A percentile compares a stretch with the other conserved stretches of the same genome.
These are phyloP conservation scores for Drosophila hydei DNA, from an alignment of 1,140 invertebrate genomes.

Conservation along the genomic window DNA sequence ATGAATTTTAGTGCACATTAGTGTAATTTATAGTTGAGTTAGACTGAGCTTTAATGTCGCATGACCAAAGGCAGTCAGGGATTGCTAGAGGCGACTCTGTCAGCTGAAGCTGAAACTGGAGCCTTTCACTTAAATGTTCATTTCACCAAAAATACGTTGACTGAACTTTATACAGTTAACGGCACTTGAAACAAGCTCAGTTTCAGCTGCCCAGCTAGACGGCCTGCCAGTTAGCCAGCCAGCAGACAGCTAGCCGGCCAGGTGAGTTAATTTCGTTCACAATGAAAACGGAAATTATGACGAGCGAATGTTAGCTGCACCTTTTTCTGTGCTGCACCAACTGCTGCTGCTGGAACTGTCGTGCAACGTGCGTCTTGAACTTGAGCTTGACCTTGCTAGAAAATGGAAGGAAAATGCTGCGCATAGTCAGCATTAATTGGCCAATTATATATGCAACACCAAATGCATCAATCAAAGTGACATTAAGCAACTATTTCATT, in stretches of 20 bases:
- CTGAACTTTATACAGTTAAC: constrained; percentile 33
- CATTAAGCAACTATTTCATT: constrained; percentile 56
- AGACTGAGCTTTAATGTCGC: constrained; percentile 7
- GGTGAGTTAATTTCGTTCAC: constrained; percentile 35
- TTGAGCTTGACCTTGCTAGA: constrained; percentile 78
- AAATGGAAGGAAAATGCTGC: constrained; percentile 39
- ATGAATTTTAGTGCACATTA: constrained; percentile 14
- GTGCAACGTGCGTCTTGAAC: constrained; percentile 54
- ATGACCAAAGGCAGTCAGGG: constrained; percentile 29
- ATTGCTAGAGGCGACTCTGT: constrained; percentile 33
- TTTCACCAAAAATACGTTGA: constrained; percentile 38
- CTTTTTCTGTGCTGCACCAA: constrained; percentile 28
- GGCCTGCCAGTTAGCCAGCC: not conserved
- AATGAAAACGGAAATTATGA: constrained; percentile 69
- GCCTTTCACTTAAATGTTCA: constrained; percentile 55
- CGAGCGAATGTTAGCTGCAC: constrained; percentile 5
- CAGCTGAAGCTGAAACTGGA: not conserved
- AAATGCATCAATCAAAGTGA: constrained; percentile 45
- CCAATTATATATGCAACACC: constrained; percentile 45
- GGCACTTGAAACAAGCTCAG: constrained; percentile 47
- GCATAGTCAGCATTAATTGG: constrained; percentile 28
- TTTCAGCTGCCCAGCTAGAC: constrained; percentile 5
- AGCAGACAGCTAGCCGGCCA: not conserved
- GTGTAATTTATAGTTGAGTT: constrained; percentile 15
- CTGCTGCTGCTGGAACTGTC: constrained; percentile 38